These are phyloP conservation scores for Lepidurus couesii DNA, from an alignment of 1,140 invertebrate species.

Conservation along the genomic window DNA sequence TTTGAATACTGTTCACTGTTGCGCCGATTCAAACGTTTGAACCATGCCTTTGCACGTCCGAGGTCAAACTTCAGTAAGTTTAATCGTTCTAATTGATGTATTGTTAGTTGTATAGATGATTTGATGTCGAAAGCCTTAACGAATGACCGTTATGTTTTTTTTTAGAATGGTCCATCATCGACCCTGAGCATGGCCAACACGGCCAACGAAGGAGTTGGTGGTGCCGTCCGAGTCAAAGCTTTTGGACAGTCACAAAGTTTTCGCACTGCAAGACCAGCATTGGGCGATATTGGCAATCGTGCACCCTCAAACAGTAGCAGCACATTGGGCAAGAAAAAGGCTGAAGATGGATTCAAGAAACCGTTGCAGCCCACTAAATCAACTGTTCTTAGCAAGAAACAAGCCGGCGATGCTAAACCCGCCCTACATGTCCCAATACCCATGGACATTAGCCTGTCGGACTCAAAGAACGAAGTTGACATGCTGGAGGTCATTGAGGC, in stretches of 20 bases:
- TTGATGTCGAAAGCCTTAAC: too few species aligned
- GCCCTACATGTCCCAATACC: neutral
- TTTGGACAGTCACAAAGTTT: neutral
- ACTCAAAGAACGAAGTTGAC: neutral
- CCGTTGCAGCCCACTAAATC: neutral
- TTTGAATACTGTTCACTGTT: neutral
- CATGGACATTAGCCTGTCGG: conserved; percentile 12
- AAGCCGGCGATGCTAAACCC: neutral
- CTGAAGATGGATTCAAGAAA: neutral
- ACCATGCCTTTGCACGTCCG: neutral
- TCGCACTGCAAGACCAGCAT: neutral
- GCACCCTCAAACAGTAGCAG: neutral
- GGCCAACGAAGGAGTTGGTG: neutral
- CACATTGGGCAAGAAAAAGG: neutral
- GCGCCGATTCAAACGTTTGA: neutral
- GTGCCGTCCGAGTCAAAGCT: neutral
- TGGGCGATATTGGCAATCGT: neutral
- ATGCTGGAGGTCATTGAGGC: conserved; percentile 13
- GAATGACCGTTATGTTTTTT: neutral
- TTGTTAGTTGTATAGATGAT: neutral
- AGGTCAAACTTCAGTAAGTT: neutral
- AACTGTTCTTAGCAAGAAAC: neutral
- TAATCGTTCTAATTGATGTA: neutral
- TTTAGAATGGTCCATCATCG: neutral
- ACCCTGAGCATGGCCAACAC: neutral